Evolutionary conservation across 2,888 invertebrate species (phyloP).

Genomic region (Oxyscelio sp.): DNA sequence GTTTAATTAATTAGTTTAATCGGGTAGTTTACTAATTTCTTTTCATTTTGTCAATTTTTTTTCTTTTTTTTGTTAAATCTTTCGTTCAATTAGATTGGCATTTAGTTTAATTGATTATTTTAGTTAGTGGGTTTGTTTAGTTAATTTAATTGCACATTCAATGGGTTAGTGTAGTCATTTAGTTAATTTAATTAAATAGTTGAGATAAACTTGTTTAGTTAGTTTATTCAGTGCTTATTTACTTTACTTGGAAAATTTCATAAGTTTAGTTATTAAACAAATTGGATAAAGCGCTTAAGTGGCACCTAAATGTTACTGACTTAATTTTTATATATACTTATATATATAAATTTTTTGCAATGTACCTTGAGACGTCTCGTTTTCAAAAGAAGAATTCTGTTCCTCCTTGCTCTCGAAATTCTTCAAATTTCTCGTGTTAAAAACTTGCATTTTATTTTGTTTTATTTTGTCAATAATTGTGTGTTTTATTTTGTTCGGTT

Average conservation of each 20-base stretch:
- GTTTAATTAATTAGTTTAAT: background rate
- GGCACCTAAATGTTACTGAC: background rate
- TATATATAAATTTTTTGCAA: background rate
- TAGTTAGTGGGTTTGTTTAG: no score
- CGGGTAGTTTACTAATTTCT: background rate
- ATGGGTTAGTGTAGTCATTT: no score
- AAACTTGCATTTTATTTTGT: constrained; percentile 3
- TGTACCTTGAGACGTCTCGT: background rate
- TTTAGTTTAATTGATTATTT: background rate
- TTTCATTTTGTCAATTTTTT: no score
- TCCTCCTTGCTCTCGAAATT: background rate
- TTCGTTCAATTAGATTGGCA: background rate
- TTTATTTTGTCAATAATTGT: background rate
- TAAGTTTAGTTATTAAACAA: background rate
- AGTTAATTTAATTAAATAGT: no score
- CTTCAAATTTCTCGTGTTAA: background rate
- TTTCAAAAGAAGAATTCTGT: background rate
- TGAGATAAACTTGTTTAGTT: no score
- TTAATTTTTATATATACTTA: no score
- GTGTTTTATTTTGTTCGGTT: background rate
- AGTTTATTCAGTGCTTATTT: background rate
- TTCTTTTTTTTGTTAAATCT: no score
- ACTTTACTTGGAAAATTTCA: background rate
- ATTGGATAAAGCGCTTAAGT: background rate
- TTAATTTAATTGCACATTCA: no score